phyloP scores from a whole-genome alignment of 2,888 invertebrate genomes.

The Campoletis raptor region DNA sequence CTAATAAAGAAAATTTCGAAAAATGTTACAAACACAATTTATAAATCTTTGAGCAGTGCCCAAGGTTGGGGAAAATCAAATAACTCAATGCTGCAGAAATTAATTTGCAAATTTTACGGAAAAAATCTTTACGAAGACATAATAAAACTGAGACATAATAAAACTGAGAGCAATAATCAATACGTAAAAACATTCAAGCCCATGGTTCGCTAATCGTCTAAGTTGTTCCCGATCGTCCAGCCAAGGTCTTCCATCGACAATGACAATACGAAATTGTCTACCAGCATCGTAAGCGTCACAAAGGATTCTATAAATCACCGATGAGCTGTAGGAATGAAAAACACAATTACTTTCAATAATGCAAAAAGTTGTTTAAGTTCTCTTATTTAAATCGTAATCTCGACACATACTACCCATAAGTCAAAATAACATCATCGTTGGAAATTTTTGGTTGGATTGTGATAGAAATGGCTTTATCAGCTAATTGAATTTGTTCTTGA shows the following conservation, averaged over 20 bases:
- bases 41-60: neutral
- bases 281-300: slow-evolving; percentile 89
- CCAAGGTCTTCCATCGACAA: slow-evolving; percentile 93
- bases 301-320: slow-evolving; percentile 90
- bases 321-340: slow-evolving; percentile 87
- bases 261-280: slow-evolving; percentile 91
- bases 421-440: slow-evolving; percentile 94
- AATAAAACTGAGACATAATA: too few relatives aligned
- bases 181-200: slow-evolving; percentile 92
- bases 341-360: neutral
- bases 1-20: slow-evolving; percentile 7
- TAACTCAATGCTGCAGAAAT: too few relatives aligned
- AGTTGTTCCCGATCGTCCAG: slow-evolving; percentile 91
- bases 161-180: slow-evolving; percentile 93
- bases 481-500: slow-evolving; percentile 93
- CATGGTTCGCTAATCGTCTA: slow-evolving; percentile 89
- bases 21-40: neutral
- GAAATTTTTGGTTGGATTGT: slow-evolving; percentile 93
- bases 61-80: too few relatives aligned
- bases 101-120: slow-evolving; percentile 10
- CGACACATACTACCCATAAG: slow-evolving; percentile 91
- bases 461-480: slow-evolving; percentile 93
- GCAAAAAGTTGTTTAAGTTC: neutral
- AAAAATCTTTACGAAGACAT: slow-evolving; percentile 89
- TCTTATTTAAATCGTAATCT: slow-evolving; percentile 23